Base-by-base conservation (phyloP, 2,888 invertebrate species). In the Syrista parreyssii region DNA sequence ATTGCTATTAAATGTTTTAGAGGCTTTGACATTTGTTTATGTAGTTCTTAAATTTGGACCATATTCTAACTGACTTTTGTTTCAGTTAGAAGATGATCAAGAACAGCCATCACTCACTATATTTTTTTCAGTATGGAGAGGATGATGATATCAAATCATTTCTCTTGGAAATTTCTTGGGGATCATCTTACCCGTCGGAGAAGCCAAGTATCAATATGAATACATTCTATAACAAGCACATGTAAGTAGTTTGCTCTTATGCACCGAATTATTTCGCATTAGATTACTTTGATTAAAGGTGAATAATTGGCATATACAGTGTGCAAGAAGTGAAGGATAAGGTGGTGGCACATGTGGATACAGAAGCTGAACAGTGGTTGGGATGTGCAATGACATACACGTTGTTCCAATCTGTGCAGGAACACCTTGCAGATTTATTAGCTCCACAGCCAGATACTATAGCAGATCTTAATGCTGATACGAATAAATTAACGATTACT, bases 331-430 rank as follows among this genome's bases (percentile, higher is more conserved):
- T 97, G 0, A 97, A 97, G 91, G 92, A 94, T 74, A 95, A 94
- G 88, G 94, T 98, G 80, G 87, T 94, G 15, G 89, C 92, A 12
- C 92, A 93, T 76, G 91, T 97, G 0, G 92, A 92, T 23, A 92
- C 93, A 15, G 97, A 97, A 91, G 96, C 96, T 0, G 95, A 96
- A 69, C 96, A 96, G 86, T 96, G 96, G 93, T 87, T 97, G 30
- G 98, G 98, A 1, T 96, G 96, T 92, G 97, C 98, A 3, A 98
- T 98, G 98, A 98, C 98, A 0, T 99, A 97, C 89, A 97, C 98
- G 0, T 92, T 99, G 76, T 97, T 99, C 90, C 98, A 99, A 92
- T 97, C 95, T 91, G 93, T 97, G 30, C 97, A 97, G 91, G 98
- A 98, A 89, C 95, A 95, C 87, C 93, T 95, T 55, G 92, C 94